phyloP scores from a whole-genome alignment of 2,797 vertebrate species.

The Poecilia velifera region DNA sequence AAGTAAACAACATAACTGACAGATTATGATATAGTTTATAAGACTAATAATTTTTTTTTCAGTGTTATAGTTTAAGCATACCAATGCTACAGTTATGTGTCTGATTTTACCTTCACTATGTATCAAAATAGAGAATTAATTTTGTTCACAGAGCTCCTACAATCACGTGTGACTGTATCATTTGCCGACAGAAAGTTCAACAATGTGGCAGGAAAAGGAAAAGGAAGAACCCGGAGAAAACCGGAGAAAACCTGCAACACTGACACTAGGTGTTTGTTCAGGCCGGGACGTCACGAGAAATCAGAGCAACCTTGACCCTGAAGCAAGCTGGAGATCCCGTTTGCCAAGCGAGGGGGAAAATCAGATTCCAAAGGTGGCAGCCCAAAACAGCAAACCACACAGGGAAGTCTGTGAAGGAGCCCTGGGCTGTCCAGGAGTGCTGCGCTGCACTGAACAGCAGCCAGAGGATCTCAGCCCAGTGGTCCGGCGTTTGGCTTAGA shows the following conservation, averaged over 20 bases:
- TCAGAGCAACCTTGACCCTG: slow-evolving; percentile 29
- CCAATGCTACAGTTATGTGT: background rate
- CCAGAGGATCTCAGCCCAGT: slow-evolving; percentile 50
- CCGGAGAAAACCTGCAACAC: background rate
- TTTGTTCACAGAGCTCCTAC: background rate
- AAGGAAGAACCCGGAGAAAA: background rate
- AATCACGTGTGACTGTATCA: background rate
- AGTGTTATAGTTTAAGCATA: background rate
- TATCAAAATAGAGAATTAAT: background rate
- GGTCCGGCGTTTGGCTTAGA: slow-evolving; percentile 66
- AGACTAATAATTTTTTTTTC: background rate
- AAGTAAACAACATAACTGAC: background rate
- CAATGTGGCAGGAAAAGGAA: background rate
- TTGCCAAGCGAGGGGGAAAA: slow-evolving; percentile 19
- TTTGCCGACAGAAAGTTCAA: background rate
- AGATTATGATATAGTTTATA: background rate
- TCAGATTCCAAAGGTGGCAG: slow-evolving; percentile 17
- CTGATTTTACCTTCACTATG: background rate
- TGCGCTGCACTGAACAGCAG: slow-evolving; percentile 48
- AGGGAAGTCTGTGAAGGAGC: slow-evolving; percentile 37
- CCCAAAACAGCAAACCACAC: slow-evolving; percentile 11
- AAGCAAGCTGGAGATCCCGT: slow-evolving; percentile 15
- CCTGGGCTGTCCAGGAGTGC: slow-evolving; percentile 31
- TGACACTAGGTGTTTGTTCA: background rate
- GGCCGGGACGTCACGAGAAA: background rate